These are phyloP conservation scores for Penaeus chinensis DNA, from an alignment of 1,140 invertebrate genomes.

Conservation along the genomic window DNA sequence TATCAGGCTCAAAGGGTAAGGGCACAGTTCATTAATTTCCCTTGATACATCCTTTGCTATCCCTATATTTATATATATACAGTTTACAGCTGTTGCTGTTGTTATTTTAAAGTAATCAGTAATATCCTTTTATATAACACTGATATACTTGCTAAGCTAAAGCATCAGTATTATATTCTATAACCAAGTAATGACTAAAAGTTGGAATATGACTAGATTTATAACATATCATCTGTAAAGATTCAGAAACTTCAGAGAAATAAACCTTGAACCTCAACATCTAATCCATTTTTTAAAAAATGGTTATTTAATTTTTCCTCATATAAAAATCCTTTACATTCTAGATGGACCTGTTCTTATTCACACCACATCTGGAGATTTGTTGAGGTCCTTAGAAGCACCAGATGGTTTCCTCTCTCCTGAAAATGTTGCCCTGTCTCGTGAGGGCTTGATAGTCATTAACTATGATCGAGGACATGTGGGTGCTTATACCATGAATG, in stretches of 20 bases:
- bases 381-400: slow-evolving; percentile 90
- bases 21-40: background rate
- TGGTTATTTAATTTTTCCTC: slow-evolving; percentile 44
- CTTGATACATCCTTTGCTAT: background rate
- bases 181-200: too few species aligned
- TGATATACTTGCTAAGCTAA: too few species aligned
- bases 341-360: slow-evolving; percentile 94
- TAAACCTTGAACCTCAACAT: too few species aligned
- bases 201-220: too few species aligned
- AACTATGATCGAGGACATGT: slow-evolving; percentile 92
- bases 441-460: slow-evolving; percentile 96
- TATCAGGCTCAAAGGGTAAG: slow-evolving; percentile 90
- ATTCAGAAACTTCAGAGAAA: too few species aligned
- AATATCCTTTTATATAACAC: too few species aligned
- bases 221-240: too few species aligned
- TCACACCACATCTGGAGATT: slow-evolving; percentile 97
- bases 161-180: too few species aligned
- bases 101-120: too few species aligned
- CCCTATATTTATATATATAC: too few species aligned
- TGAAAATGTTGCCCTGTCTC: slow-evolving; percentile 88
- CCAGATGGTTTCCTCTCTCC: slow-evolving; percentile 85
- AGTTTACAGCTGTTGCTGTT: too few species aligned
- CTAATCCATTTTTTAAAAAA: background rate
- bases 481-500: slow-evolving; percentile 93
- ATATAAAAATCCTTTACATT: slow-evolving; percentile 44